phyloP scores from a whole-genome alignment of 1,140 invertebrate species.

The Bombus consobrinus region DNA sequence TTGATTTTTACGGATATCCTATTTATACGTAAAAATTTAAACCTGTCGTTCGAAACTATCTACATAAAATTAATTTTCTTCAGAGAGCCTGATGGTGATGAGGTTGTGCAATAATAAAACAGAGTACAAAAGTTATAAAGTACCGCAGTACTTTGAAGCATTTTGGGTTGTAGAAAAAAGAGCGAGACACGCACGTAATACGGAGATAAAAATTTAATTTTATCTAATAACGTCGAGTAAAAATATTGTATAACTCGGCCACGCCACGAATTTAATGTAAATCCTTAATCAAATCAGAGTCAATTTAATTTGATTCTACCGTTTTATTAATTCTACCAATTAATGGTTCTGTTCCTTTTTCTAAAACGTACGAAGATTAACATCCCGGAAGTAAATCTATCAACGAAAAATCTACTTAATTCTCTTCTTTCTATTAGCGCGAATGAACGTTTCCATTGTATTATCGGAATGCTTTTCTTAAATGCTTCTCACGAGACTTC shows the following conservation, averaged over 20 bases:
- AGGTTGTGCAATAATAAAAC: background rate
- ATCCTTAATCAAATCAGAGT: background rate
- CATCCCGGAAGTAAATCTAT: too few relatives aligned
- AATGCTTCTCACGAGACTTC: background rate
- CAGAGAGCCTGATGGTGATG: background rate
- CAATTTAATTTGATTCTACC: too few relatives aligned
- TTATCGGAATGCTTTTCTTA: background rate
- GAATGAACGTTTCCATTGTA: background rate
- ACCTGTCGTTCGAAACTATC: background rate
- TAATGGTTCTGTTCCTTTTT: too few relatives aligned
- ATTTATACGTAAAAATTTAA: background rate
- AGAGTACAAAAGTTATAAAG: background rate
- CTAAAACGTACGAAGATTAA: too few relatives aligned
- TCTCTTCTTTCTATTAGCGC: too few relatives aligned
- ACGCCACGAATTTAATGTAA: background rate
- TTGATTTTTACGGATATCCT: background rate
- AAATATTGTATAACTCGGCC: background rate
- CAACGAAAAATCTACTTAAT: too few relatives aligned
- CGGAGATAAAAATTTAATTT: background rate
- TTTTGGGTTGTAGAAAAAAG: background rate
- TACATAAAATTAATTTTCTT: background rate
- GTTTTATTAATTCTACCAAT: too few relatives aligned
- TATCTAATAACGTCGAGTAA: background rate
- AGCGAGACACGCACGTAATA: background rate
- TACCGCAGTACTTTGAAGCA: background rate